Conservation (phyloP, 2,888 invertebrate species). For the Eupithecia exiguata region DNA sequence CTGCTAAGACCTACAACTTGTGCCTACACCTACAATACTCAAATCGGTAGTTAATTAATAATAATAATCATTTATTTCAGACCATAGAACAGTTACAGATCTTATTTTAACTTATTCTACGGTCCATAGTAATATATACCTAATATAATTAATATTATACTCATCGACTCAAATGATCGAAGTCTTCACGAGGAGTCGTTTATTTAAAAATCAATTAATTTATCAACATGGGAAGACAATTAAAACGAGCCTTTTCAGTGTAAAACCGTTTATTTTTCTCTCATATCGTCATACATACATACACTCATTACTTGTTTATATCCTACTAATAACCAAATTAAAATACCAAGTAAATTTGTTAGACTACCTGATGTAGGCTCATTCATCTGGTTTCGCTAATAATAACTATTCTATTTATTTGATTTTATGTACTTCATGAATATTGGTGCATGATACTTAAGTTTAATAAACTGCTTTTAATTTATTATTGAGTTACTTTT, state of each 20-base stretch:
- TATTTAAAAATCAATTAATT: too few relatives aligned
- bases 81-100: too few relatives aligned
- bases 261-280: slow-evolving; percentile 28
- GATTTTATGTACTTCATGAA: slow-evolving; percentile 3
- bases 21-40: too few relatives aligned
- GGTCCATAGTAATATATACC: too few relatives aligned
- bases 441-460: slow-evolving; percentile 9
- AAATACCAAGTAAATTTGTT: slow-evolving; percentile 2
- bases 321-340: slow-evolving; percentile 10
- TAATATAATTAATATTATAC: too few relatives aligned
- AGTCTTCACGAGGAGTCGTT: too few relatives aligned
- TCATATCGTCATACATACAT: slow-evolving; percentile 17
- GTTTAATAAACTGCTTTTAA: neutral
- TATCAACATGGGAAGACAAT: neutral
- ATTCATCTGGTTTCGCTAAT: slow-evolving; percentile 17
- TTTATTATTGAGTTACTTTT: neutral
- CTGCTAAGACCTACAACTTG: too few relatives aligned
- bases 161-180: too few relatives aligned
- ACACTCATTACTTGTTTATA: slow-evolving; percentile 17
- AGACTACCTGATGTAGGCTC: slow-evolving; percentile 5
- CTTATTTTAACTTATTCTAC: too few relatives aligned
- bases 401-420: slow-evolving; percentile 5
- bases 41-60: too few relatives aligned
- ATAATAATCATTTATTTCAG: too few relatives aligned
- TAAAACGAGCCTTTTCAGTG: slow-evolving; percentile 14